Evolutionary conservation across 2,113 vertebrate genomes (phyloP).

Genomic region (Collichthys lucidus): DNA sequence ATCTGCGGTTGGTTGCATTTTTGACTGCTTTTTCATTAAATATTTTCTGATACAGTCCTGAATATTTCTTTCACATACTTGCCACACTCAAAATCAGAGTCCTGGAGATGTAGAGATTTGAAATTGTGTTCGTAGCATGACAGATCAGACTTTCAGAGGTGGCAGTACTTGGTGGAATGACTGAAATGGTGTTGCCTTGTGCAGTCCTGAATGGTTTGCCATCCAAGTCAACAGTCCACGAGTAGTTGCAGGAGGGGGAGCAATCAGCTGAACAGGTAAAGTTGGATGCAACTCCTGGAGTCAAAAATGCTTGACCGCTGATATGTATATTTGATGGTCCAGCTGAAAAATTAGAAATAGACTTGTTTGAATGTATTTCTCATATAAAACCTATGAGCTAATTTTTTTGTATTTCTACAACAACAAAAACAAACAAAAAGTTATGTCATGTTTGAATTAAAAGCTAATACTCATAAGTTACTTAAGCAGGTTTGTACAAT

Average conservation of each 20-base stretch:
- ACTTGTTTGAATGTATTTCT: background rate
- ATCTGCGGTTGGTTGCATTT: background rate
- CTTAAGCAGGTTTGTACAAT: no score
- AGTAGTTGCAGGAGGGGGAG: constrained; percentile 54
- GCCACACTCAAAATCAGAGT: constrained; percentile 1
- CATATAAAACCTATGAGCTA: background rate
- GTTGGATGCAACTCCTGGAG: background rate
- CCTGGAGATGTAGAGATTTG: constrained; percentile 28
- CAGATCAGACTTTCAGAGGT: constrained; percentile 13
- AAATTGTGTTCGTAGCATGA: constrained; percentile 1
- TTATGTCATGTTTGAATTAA: no score
- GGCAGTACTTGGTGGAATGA: background rate
- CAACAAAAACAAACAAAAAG: no score
- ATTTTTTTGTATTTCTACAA: no score
- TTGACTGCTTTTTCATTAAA: background rate
- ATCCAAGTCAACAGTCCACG: background rate
- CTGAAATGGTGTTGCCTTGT: background rate
- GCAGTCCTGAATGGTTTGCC: rapidly evolving
- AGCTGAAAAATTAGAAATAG: constrained; percentile 28
- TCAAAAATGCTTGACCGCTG: constrained; percentile 35
- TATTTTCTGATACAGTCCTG: background rate
- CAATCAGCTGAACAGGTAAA: constrained; percentile 48
- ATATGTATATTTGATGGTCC: constrained; percentile 51
- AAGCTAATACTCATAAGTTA: no score
- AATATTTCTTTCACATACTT: constrained; percentile 41